Base-by-base conservation (phyloP, 2,113 vertebrate species). In the Micronisus gabar region DNA sequence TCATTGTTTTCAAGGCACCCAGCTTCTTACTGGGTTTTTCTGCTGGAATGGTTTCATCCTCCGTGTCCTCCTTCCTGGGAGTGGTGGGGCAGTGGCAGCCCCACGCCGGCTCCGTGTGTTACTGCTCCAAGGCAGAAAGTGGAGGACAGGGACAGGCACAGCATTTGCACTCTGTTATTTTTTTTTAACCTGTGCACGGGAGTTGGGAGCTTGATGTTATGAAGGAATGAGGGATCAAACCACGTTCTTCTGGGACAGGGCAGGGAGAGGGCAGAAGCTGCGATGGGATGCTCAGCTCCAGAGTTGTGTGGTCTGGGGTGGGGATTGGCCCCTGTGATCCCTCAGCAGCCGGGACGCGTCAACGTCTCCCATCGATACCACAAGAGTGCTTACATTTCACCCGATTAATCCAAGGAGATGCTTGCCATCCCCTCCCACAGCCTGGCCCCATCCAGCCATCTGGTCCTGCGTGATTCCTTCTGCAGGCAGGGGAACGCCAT, bases 401-500 rank as follows among this genome's bases (percentile, higher is more conserved):
- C 38, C 7, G 0, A 38, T 63, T 75, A 88, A 95, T 83, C 83
- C 75, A 83, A 72, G 75, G 43, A 81, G 13, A 3, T 41, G 62
- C 45, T 89, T 92, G 70, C 78, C 52, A 82, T 65, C 73, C 66
- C 67, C 73, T 93, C 87, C 58, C 81, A 88, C 87, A 79, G 74
- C 71, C 52, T 58, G 78, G 90, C 82, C 92, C 84, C 73, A 82
- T 93, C 43, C 82, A 96, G 88, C 79, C 88, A 88, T 88, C 95
- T 93, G 91, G 94, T 83, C 91, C 80, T 34, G 17, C 1, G 5
- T 70, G 83, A 95, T 92, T 94, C 79, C 95, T 93, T 92, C 91
- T 83, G 91, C 82, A 92, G 94, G 67, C 86, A 83, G 74, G 88
- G 88, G 96, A 97, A 97, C 86, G 86, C 80, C 85, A 94, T 70